Base-by-base conservation (phyloP, 2,888 invertebrate genomes). In the Tyria jacobaeae region DNA sequence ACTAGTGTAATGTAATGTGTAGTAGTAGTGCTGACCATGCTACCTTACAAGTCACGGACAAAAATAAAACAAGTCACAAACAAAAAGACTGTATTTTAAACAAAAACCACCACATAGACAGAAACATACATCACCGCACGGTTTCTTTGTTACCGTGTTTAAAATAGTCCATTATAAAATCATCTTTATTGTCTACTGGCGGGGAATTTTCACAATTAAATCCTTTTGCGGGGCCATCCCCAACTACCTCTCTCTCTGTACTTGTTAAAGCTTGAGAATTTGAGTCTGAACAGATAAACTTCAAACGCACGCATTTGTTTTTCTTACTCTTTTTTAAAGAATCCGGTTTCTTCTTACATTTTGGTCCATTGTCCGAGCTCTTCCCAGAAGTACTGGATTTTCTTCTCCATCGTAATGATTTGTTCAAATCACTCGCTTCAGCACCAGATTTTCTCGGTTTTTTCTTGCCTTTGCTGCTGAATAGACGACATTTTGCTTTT, bases 401-500 rank as follows among this genome's bases (percentile, higher is more conserved):
- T 21, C 21, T 44, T 44, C 17, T 55, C 21, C 44, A n/a, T 34
- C 44, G 44, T 1, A 17, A 41, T 10, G 14, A 1, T 21, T 5
- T 17, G 12, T 25, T 34, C 35, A 51, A 21, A 51, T 15, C 35
- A 35, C 21, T 49, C 27, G n/a, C 7, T 34, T 51, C 51, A 15
- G 14, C 24, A 1, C 35, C 35, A 0, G 21, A 14, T 14, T 17
- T 41, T 21, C 34, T 39, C 21, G 39, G 14, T 41, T 54, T 31
- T 47, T 39, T 47, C 17, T 17, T 60, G 9, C 25, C 27, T 31
- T 49, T 54, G 17, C 49, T 54, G 15, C 24, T 60, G 17, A 60
- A 49, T 24, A 60, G 6, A 6, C 53, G 47, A 17, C 37, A 52
- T 12, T 9, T 37, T 12, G 48, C 48, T 25, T 47, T 60, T 39